A percentile compares a stretch with the other conserved stretches of the same genome.
phyloP scores from a whole-genome alignment of 30 jellyfish, hydroid and myxozoan genomes.

The Clytia hemisphaerica region DNA sequence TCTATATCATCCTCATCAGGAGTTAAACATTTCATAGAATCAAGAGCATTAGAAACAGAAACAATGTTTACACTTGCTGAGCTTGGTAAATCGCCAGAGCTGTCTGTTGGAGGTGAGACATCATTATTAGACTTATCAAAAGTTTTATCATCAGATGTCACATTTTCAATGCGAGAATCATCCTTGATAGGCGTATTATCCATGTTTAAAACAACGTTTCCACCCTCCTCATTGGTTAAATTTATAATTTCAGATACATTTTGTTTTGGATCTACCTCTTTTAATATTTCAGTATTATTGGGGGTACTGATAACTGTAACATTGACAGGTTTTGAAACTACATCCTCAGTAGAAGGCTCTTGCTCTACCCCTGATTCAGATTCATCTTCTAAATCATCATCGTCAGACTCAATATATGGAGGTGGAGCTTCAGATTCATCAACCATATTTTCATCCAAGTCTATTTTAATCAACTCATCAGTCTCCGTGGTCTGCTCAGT shows the following conservation, averaged over 20 bases:
- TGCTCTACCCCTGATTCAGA: neutral
- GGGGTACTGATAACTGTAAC: too few species aligned
- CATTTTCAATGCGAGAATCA: too few species aligned
- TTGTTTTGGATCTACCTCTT: neutral
- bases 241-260: neutral
- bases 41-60: neutral
- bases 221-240: too few species aligned
- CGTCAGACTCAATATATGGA: neutral
- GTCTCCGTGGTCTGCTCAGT: too few species aligned
- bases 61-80: neutral
- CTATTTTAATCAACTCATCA: neutral
- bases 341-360: neutral
- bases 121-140: too few species aligned
- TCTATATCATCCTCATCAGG: constrained; percentile 13
- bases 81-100: neutral
- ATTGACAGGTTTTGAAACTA: too few species aligned
- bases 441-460: neutral
- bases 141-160: too few species aligned
- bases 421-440: neutral
- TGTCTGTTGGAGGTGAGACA: neutral
- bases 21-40: constrained; percentile 11
- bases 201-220: neutral
- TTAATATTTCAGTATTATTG: too few species aligned
- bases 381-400: neutral
- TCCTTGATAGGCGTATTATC: neutral